Base-by-base conservation (phyloP, 2,888 invertebrate species). In the Hemithea aestivaria region DNA sequence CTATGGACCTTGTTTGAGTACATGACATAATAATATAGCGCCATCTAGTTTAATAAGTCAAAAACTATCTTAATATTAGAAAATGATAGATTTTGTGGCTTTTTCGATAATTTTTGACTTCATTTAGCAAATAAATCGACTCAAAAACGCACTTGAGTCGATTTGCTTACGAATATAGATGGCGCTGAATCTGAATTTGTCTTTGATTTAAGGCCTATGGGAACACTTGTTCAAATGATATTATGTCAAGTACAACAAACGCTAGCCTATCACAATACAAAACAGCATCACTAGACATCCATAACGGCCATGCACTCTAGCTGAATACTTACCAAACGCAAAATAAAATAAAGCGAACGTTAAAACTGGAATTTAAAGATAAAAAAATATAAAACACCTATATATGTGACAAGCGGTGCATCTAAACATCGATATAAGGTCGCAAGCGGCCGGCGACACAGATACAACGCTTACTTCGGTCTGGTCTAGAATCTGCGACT, bases 401-500 rank as follows among this genome's bases (percentile, higher is more conserved):
- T n/a, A n/a, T n/a, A n/a, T n/a, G n/a, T n/a, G n/a, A n/a, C n/a
- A n/a, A n/a, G n/a, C 87, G 76, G 87, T 87, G 87, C 87, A 81
- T 78, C 85, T 84, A 85, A 77, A 87, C 85, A 85, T 84, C 81
- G 79, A 83, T 66, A 74, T 62, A 58, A 45, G 58, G 81, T 76
- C 82, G 80, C 80, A 81, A 82, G 82, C 82, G 67, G 56, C 66
- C 71, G 61, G 80, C 79, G 82, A 80, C 80, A 74, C 68, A 66
- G 61, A 16, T 65, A 88, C 87, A 93, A 36, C 33, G 29, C 96
- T 96, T 95, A 96, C 96, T 91, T 95, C 94, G 83, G 94, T 91
- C 85, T 92, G 92, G 88, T 92, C 92, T 82, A 94, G 91, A 84
- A 96, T 94, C 89, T 91, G 91, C 81, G 96, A 96, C 89, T 93